These are phyloP conservation scores for Tethea ocularis DNA, from an alignment of 2,888 invertebrate genomes.

Conservation along the genomic window DNA sequence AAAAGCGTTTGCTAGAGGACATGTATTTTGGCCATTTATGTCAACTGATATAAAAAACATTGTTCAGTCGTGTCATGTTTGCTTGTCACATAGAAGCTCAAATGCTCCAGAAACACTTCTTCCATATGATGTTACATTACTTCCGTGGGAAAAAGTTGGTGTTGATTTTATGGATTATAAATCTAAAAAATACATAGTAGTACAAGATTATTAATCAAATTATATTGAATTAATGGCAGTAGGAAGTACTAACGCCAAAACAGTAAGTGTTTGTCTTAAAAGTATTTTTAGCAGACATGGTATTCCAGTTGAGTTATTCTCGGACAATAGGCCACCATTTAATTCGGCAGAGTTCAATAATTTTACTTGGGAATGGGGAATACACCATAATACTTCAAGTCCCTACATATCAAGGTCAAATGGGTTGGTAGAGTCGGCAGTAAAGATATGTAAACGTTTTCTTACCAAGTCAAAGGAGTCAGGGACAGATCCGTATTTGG, in stretches of 20 bases:
- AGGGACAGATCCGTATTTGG: slow-evolving; percentile 24
- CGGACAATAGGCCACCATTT: too few relatives aligned
- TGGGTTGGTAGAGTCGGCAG: slow-evolving; percentile 19
- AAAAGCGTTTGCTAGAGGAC: slow-evolving; percentile 22
- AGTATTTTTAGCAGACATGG: slow-evolving; percentile 24
- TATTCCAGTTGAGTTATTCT: slow-evolving; percentile 16
- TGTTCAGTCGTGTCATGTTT: slow-evolving; percentile 21
- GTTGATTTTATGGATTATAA: slow-evolving; percentile 15
- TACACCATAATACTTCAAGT: slow-evolving; percentile 21
- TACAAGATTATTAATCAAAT: slow-evolving; percentile 21
- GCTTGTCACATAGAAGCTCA: slow-evolving; percentile 17
- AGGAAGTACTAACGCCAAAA: too few relatives aligned
- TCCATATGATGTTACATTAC: slow-evolving; percentile 18
- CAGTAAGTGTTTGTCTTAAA: slow-evolving; percentile 14
- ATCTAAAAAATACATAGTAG: slow-evolving; percentile 15
- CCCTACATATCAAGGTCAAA: slow-evolving; percentile 26
- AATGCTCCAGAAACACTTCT: slow-evolving; percentile 12
- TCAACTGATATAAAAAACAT: slow-evolving; percentile 21
- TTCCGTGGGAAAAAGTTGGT: slow-evolving; percentile 22
- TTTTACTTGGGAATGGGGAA: too few relatives aligned
- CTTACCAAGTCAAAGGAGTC: slow-evolving; percentile 15
- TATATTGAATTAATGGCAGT: slow-evolving; percentile 18
- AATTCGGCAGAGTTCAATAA: too few relatives aligned
- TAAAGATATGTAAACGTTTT: slow-evolving; percentile 19
- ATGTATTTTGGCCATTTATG: slow-evolving; percentile 29